These are phyloP conservation scores for Microctonus aethiopoides DNA, from an alignment of 2,888 invertebrate species.

Conservation along the genomic window DNA sequence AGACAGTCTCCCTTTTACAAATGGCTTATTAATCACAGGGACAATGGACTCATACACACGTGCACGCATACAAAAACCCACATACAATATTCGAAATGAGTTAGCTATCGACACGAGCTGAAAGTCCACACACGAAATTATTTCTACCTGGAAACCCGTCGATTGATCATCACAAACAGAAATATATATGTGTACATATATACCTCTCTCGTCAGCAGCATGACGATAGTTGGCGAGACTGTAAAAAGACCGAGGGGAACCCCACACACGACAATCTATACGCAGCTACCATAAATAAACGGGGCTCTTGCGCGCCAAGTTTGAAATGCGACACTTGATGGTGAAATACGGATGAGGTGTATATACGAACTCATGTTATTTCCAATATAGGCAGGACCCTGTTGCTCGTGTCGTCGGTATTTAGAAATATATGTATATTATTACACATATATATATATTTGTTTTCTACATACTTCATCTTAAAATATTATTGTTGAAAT, in stretches of 20 bases:
- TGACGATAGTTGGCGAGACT: background rate
- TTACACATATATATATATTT: no score
- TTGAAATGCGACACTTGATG: conserved; percentile 40
- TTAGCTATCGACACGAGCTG: conserved; percentile 22
- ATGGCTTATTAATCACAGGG: conserved; percentile 60
- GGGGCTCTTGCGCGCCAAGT: conserved; percentile 18
- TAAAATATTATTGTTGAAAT: background rate
- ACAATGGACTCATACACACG: conserved; percentile 39
- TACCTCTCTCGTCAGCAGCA: conserved; percentile 13
- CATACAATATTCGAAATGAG: conserved; percentile 12
- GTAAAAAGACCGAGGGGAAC: background rate
- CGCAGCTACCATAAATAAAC: conserved; percentile 55
- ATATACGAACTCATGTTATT: no score
- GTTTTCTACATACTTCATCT: background rate
- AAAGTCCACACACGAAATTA: conserved; percentile 23
- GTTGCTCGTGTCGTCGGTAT: background rate
- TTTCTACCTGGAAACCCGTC: conserved; percentile 59
- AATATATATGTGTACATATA: conserved; percentile 27
- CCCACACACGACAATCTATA: conserved; percentile 30
- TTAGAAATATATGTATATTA: conserved; percentile 1
- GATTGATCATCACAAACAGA: conserved; percentile 59
- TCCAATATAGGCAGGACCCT: no score
- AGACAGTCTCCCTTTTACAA: conserved; percentile 43
- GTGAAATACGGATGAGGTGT: conserved; percentile 55
- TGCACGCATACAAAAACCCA: conserved; percentile 10